Conservation (phyloP, 2,113 vertebrate species). For the Clarias macrocephalus region DNA sequence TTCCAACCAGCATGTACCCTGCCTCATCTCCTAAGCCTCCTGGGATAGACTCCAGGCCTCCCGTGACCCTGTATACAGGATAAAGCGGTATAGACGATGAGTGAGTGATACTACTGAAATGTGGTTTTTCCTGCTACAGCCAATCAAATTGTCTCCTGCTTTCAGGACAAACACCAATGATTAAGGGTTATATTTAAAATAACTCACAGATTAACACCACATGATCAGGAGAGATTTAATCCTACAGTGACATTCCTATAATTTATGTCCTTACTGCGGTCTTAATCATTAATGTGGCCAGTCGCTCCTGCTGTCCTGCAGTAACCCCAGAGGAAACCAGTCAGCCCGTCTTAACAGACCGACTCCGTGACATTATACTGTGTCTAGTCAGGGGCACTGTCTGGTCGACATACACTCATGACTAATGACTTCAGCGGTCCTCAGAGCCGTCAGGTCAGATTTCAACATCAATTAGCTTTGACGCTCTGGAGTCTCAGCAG, state of each 20-base stretch:
- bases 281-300: neutral
- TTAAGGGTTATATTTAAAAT: neutral
- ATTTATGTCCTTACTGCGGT: no score
- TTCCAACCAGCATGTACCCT: no score
- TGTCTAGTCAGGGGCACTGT: neutral
- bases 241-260: no score
- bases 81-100: no score
- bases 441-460: neutral
- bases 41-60: no score
- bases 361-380: neutral
- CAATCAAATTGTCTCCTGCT: neutral
- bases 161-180: neutral
- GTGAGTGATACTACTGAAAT: neutral
- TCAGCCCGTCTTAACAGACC: neutral
- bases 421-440: conserved; percentile 11
- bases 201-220: neutral
- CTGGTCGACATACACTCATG: neutral
- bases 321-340: neutral
- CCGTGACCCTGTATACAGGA: no score
- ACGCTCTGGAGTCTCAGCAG: neutral
- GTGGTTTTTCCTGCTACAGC: neutral
- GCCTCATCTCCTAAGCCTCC: no score
- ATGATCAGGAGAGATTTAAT: neutral
- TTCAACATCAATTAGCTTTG: conserved; percentile 14
- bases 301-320: neutral